A percentile compares a stretch with the other conserved stretches of the same genome.
Conservation (phyloP, 2,888 invertebrate species). For the Rotaria sp. region DNA sequence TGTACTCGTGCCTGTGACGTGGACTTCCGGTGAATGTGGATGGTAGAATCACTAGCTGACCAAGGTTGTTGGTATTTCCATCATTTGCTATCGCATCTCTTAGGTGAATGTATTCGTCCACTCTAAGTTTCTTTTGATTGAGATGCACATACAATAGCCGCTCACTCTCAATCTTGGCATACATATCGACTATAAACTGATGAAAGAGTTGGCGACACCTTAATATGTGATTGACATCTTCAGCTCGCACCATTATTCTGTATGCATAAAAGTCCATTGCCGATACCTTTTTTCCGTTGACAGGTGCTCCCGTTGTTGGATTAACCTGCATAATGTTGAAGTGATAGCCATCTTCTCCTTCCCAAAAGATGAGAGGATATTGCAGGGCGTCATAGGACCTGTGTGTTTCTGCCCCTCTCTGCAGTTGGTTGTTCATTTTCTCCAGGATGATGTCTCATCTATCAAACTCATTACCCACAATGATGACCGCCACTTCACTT, state of each 20-base stretch:
- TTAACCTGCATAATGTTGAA: slow-evolving; percentile 31
- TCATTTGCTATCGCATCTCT: not conserved
- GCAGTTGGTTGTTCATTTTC: slow-evolving; percentile 43
- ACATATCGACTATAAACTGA: too few species aligned
- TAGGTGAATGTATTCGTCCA: not conserved
- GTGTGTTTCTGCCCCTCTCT: slow-evolving; percentile 46
- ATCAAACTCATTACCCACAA: slow-evolving; percentile 42
- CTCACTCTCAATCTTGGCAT: too few species aligned
- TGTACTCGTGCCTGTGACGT: slow-evolving; percentile 46
- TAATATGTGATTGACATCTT: slow-evolving; percentile 41
- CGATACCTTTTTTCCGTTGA: slow-evolving; percentile 45
- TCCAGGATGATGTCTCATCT: slow-evolving; percentile 49
- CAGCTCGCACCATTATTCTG: slow-evolving; percentile 43
- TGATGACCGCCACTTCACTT: slow-evolving; percentile 44
- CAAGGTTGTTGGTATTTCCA: not conserved
- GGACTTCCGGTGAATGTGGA: slow-evolving; percentile 47
- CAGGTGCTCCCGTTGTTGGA: slow-evolving; percentile 44
- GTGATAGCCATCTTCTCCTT: slow-evolving; percentile 43
- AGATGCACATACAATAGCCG: too few species aligned
- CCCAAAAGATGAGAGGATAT: slow-evolving; percentile 52
- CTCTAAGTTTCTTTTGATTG: too few species aligned
- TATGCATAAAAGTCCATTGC: slow-evolving; percentile 34
- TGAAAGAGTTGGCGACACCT: not conserved
- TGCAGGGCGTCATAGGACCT: slow-evolving; percentile 50
- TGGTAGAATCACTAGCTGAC: not conserved